Base-by-base conservation (phyloP, 2,113 vertebrate genomes). In the Siphamia tubifer region DNA sequence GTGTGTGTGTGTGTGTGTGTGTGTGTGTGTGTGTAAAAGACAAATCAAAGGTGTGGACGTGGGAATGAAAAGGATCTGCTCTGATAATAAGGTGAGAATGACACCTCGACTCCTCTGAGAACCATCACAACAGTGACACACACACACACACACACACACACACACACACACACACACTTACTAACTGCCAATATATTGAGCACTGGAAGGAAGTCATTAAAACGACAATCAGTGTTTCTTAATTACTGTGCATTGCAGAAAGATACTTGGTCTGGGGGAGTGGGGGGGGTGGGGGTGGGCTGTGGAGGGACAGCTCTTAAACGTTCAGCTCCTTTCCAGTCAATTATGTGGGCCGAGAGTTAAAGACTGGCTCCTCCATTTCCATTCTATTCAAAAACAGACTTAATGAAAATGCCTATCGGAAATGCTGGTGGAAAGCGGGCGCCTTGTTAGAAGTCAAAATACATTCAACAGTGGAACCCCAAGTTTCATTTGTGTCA, bases 201-300 rank as follows among this genome's bases (percentile, higher is more conserved):
- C 67, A 63, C 74, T 56, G 56, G 45, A 66, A 82, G 77, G 70
- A 80, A 87, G 82, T 86, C 80, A 83, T 89, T 89, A 82, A 86
- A 89, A 84, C 31, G 5, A 45, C 81, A 79, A 90, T 88, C 82
- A 81, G 70, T 79, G 77, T 69, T 76, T 77, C 73, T 82, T 90
- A 91, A 90, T 91, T 89, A 87, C 77, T 60, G 35, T 43, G 47
- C 68, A 61, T 48, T 69, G 79, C 49, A 38, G 57, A 74, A 28
- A 40, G 57, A 72, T 73, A 68, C 72, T 78, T 49, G 62, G 77
- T 79, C 60, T 31, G 21, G 5, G n/a, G n/a, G n/a, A n/a, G n/a
- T n/a, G n/a, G n/a, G n/a, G 61, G 65, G 58, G 51, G 43, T 32
- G 24, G n/a, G n/a, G n/a, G n/a, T n/a, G n/a, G n/a, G n/a, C n/a